These are phyloP conservation scores for Melolontha melolontha DNA, from an alignment of 2,888 invertebrate genomes.

Conservation along the genomic window DNA sequence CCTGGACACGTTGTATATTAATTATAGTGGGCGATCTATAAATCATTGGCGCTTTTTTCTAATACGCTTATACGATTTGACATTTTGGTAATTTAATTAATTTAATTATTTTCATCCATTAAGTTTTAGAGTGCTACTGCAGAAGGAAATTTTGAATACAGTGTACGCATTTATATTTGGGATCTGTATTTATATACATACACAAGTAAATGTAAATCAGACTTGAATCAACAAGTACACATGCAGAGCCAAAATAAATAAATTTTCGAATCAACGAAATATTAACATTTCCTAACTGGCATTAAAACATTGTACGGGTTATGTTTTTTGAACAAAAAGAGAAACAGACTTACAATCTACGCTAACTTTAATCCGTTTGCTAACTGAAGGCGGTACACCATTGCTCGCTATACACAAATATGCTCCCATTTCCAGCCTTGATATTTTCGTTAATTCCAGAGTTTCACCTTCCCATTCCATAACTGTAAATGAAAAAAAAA, in stretches of 20 bases:
- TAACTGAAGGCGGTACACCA: conserved; percentile 89
- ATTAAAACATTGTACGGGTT: not conserved
- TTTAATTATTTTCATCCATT: too few species aligned
- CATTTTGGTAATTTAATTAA: too few species aligned
- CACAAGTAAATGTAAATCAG: not conserved
- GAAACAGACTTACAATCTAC: conserved; percentile 85
- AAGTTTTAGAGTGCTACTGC: too few species aligned
- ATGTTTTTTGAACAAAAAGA: conserved; percentile 14
- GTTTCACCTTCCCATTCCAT: conserved; percentile 87
- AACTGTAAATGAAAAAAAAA: conserved; percentile 69
- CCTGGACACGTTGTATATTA: too few species aligned
- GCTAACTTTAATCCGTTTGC: conserved; percentile 92
- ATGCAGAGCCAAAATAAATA: conserved; percentile 12
- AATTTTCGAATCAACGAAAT: conserved; percentile 9
- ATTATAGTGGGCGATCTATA: too few species aligned
- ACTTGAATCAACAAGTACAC: conserved; percentile 24
- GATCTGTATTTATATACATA: not conserved
- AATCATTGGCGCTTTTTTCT: too few species aligned
- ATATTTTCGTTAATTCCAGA: conserved; percentile 85
- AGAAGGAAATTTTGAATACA: too few species aligned
- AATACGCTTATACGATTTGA: too few species aligned
- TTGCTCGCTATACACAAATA: conserved; percentile 93
- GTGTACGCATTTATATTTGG: too few species aligned
- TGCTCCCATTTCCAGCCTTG: conserved; percentile 90
- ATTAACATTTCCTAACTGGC: conserved; percentile 14